Conservation (phyloP, 2,888 invertebrate genomes). For the Smittia sp. region DNA sequence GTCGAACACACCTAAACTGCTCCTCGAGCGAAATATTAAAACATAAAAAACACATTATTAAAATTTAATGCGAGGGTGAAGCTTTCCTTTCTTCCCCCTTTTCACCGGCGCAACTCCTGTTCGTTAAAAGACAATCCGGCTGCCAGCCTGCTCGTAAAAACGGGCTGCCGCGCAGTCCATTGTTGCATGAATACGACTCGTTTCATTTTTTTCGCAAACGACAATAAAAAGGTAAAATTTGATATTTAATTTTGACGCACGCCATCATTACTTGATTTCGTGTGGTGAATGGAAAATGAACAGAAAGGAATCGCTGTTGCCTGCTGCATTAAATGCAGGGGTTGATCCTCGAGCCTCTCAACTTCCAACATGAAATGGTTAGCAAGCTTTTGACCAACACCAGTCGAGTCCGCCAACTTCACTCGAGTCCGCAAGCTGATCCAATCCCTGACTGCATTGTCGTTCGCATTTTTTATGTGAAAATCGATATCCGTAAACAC, state of each 20-base stretch:
- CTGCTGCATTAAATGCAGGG: too few relatives aligned
- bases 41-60: conserved; percentile 32
- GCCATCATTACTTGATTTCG: conserved; percentile 27
- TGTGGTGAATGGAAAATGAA: too few relatives aligned
- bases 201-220: conserved; percentile 4
- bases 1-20: conserved; percentile 12
- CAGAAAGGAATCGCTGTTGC: too few relatives aligned
- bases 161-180: background rate
- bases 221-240: conserved; percentile 30
- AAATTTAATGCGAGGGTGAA: conserved; percentile 28
- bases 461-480: background rate
- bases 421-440: too few relatives aligned
- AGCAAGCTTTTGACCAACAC: too few relatives aligned
- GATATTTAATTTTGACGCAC: conserved; percentile 40
- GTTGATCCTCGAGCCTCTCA: too few relatives aligned
- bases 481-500: background rate
- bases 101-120: background rate
- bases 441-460: too few relatives aligned
- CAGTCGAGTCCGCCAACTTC: too few relatives aligned
- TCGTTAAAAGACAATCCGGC: too few relatives aligned
- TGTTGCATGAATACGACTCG: background rate
- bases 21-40: background rate
- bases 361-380: too few relatives aligned
- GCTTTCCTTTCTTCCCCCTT: background rate
- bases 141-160: background rate